phyloP scores from a whole-genome alignment of 2,113 vertebrate species.

The Burhinus bistriatus region DNA sequence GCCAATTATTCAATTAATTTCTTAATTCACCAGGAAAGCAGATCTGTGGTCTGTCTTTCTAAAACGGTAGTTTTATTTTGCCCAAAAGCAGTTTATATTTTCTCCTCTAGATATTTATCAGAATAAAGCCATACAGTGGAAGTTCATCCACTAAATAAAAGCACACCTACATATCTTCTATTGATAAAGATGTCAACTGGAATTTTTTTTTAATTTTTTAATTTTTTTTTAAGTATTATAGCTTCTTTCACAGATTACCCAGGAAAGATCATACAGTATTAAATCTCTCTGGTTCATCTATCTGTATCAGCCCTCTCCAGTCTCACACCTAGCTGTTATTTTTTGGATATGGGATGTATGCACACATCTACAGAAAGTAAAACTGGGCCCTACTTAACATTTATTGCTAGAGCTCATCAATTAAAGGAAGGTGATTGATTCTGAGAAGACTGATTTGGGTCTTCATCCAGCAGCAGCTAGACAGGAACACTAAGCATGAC shows the following conservation, averaged over 20 bases:
- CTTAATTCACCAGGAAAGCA: neutral
- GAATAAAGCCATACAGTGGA: neutral
- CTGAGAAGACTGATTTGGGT: neutral
- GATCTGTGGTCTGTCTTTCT: neutral
- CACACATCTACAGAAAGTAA: neutral
- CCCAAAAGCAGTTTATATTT: neutral
- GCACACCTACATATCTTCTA: neutral
- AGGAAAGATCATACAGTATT: neutral
- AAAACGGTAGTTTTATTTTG: neutral
- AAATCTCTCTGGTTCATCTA: neutral
- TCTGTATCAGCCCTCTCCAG: neutral
- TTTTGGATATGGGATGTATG: neutral
- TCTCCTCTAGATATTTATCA: neutral
- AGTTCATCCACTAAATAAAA: neutral
- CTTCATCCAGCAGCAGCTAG: neutral
- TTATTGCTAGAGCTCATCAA: neutral
- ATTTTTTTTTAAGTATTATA: neutral
- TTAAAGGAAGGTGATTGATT: neutral
- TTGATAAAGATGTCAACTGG: neutral
- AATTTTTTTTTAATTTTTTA: no score
- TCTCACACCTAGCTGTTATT: neutral
- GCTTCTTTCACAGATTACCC: neutral
- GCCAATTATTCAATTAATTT: neutral
- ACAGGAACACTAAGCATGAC: fast-evolving
- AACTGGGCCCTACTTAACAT: neutral